Evolutionary conservation across 2,797 vertebrate species (phyloP), one percentile per base, ranked within the genome.

Genomic region (Phoebastria nigripes): DNA sequence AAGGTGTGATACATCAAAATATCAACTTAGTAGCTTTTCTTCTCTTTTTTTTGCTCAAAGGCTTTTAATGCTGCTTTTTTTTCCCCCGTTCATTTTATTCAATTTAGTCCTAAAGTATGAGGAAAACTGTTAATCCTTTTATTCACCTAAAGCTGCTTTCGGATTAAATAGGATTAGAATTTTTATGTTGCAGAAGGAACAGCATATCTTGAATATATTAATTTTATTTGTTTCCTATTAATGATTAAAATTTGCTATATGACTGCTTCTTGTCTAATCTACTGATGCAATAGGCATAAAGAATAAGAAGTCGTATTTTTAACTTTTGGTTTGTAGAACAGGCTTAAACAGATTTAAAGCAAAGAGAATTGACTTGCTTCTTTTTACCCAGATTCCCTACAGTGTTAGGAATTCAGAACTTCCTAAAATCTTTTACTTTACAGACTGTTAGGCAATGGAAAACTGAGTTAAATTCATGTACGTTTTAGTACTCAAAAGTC

Each of bases 41-140:
- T 29, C 6, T 24, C 2, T 62, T 67, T 77, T 47, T 47, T 73
- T 72, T 5, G 37, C 11, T 83, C 16, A 46, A 28, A 83, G 18
- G 29, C 19, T 51, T 4, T 33, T 49, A 54, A 58, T 42, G 7
- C n/a, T 87, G 28, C 6, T 33, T 72, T 62, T 20, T 5, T 9
- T 1, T 0, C 1, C 18, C 8, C 12, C 9, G 1, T 76, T n/a
- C 15, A 47, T 69, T 84, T 84, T 73, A 47, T 46, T 65, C 1
- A 15, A 12, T 54, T 86, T 19, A 39, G 0, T 69, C 7, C 14
- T 74, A 41, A 49, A 62, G 15, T 24, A 47, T 29, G 19, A 69
- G 20, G 25, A 62, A 69, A 54, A 31, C 18, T 15, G 3, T 80
- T 78, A 37, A 47, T 90, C 20, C 26, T 65, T 52, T 65, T 73